phyloP scores from a whole-genome alignment of 2,113 vertebrate species.

The Stegostoma tigrinum region DNA sequence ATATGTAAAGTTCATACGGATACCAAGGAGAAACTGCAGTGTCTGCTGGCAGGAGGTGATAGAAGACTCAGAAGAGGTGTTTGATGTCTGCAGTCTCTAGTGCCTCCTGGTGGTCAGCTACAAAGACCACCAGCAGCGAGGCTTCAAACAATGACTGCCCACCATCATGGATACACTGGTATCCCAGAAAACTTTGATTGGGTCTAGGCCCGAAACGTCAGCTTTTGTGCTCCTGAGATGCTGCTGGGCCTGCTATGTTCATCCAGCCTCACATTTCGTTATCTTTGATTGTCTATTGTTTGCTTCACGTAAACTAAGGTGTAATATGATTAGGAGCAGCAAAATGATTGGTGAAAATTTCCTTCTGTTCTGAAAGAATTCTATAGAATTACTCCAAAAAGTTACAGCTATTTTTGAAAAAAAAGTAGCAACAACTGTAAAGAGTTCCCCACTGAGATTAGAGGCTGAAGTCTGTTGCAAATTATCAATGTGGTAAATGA shows the following conservation, averaged over 20 bases:
- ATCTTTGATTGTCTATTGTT: no score
- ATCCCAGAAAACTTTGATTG: not conserved
- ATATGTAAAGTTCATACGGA: not conserved
- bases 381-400: not conserved
- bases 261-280: no score
- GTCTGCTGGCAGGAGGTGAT: not conserved
- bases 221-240: no score
- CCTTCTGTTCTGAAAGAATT: not conserved
- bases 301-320: not conserved
- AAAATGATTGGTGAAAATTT: conserved; percentile 1
- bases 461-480: not conserved
- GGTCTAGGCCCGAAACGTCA: no score
- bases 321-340: not conserved
- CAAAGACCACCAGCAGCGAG: not conserved
- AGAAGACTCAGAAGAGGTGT: not conserved
- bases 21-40: not conserved
- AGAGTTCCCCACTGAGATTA: not conserved
- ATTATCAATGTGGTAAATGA: not conserved
- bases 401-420: not conserved
- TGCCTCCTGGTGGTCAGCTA: conserved; percentile 23
- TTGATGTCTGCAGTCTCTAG: not conserved
- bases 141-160: not conserved
- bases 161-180: not conserved
- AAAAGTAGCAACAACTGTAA: not conserved
- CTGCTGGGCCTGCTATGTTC: no score